Base-by-base conservation (phyloP, 92 coral and sea anemone genomes). In the Palythoa grandiflora region DNA sequence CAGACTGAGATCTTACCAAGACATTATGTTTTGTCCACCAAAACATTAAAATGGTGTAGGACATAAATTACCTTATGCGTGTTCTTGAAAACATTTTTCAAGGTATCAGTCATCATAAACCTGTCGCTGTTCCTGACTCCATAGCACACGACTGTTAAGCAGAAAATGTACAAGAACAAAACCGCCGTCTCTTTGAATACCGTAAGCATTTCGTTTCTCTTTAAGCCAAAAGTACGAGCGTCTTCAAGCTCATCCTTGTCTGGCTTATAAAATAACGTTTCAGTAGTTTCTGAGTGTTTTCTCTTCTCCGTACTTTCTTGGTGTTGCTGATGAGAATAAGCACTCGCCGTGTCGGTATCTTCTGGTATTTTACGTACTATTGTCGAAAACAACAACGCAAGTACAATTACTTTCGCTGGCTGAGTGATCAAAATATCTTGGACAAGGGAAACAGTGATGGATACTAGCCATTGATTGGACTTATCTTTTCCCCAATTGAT, bases 401-500 rank as follows among this genome's bases (percentile, higher is more conserved):
- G 28, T 12, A 87, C 57, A 21, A 90, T 79, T 12, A 91, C 94
- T 77, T 89, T 91, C 7, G 84, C 66, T 6, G 97, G 97, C 63
- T 94, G 97, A 4, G 79, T 76, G 10, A 94, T 68, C 38, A 93
- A 88, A 1, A 90, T 84, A 71, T 94, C 97, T 81, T 94, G 97
- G 13, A 94, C 78, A 17, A 94, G 89, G 13, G 97, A 94, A 44
- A 94, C 84, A 11, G 91, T 66, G 89, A 94, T 87, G 12, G 97
- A 94, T 9, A 91, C 73, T 1, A 94, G 72, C 97, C 97, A 94
- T 73, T 93, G 65, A 77, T 94, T 89, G 0, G 95, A 85, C 4
- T 59, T 90, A 9, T 92, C 92, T 55, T 80, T 83, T 39, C 97
- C 97, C 97, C 97, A 94, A 59, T 47, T 63, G 89, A 94, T 94